These are phyloP conservation scores for Maconellicoccus hirsutus DNA, from an alignment of 1,140 invertebrate species.

Conservation along the genomic window DNA sequence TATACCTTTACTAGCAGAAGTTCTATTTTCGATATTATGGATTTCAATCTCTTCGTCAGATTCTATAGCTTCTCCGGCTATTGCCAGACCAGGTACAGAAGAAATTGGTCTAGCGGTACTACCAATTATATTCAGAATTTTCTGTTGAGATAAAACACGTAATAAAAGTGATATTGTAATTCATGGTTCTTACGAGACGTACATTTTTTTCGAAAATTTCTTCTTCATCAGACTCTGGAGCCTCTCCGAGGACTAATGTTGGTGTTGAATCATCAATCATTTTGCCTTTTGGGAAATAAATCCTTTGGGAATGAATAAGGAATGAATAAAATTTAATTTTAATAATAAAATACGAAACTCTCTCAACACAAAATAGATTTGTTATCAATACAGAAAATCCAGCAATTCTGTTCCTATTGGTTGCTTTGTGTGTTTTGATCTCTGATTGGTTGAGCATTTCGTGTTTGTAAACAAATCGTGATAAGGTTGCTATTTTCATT, in stretches of 20 bases:
- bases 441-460: too few species aligned
- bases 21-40: neutral
- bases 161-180: too few species aligned
- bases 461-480: too few species aligned
- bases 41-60: slow-evolving; percentile 2
- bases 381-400: too few species aligned
- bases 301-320: too few species aligned
- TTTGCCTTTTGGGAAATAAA: too few species aligned
- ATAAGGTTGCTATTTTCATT: too few species aligned
- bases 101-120: neutral
- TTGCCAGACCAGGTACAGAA: neutral
- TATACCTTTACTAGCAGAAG: neutral
- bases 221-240: slow-evolving; percentile 10
- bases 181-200: neutral
- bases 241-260: neutral
- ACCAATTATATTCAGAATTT: neutral
- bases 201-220: slow-evolving; percentile 12
- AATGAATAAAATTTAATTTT: too few species aligned
- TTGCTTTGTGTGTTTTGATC: too few species aligned
- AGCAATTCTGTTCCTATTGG: too few species aligned
- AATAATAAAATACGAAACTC: too few species aligned
- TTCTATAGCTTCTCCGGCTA: slow-evolving; percentile 11
- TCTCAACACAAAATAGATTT: too few species aligned
- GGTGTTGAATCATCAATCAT: neutral
- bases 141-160: neutral